phyloP scores from a whole-genome alignment of 2,797 vertebrate genomes.

The Danio jaintianensis region DNA sequence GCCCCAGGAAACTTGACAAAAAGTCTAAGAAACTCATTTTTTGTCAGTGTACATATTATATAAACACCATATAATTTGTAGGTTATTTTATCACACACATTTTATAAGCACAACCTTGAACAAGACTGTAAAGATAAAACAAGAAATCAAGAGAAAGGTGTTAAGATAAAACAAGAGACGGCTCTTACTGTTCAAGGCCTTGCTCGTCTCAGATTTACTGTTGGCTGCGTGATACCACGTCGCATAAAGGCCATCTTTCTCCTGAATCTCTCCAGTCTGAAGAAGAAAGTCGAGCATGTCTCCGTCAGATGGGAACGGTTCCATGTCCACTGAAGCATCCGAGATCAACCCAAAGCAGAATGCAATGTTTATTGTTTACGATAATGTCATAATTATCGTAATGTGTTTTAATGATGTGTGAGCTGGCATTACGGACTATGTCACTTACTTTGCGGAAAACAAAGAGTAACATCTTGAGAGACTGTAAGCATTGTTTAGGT shows the following conservation, averaged over 20 bases:
- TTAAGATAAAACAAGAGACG: no score
- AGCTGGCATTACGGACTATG: no score
- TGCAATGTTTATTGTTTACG: background rate
- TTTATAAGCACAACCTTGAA: slow-evolving; percentile 20
- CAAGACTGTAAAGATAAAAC: no score
- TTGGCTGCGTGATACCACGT: slow-evolving; percentile 86
- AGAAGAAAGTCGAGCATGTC: slow-evolving; percentile 86
- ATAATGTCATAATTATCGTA: no score
- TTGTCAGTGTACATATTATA: no score
- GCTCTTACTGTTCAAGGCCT: slow-evolving; percentile 77
- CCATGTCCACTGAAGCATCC: slow-evolving; percentile 45
- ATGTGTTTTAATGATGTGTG: no score
- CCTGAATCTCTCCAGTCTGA: slow-evolving; percentile 72
- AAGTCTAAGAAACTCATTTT: no score
- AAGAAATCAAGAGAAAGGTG: no score
- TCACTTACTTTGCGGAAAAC: no score
- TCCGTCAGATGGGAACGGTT: slow-evolving; percentile 69
- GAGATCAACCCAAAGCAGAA: slow-evolving; percentile 1
- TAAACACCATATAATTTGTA: background rate
- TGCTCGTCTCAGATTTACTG: slow-evolving; percentile 75
- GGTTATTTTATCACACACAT: background rate
- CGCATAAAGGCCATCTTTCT: slow-evolving; percentile 79
- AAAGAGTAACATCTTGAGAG: no score
- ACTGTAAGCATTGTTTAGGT: no score
- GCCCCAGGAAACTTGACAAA: no score